These are phyloP conservation scores for Chlorops oryzae DNA, from an alignment of 1,140 invertebrate genomes.

Conservation along the genomic window DNA sequence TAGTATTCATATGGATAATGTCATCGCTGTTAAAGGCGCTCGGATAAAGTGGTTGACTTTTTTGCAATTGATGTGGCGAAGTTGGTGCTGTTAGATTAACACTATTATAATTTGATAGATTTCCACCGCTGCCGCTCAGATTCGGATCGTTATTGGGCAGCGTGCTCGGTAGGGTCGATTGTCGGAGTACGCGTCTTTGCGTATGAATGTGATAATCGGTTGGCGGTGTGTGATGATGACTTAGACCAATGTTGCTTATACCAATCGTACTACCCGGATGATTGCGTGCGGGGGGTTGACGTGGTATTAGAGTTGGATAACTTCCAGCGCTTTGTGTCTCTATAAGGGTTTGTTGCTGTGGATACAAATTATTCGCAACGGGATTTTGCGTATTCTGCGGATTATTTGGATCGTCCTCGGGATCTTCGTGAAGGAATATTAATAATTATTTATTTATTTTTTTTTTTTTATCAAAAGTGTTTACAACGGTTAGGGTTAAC, in stretches of 20 bases:
- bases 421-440: constrained; percentile 28
- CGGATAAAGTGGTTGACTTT: constrained; percentile 41
- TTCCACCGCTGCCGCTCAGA: constrained; percentile 35
- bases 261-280: constrained; percentile 35
- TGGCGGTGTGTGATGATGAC: neutral
- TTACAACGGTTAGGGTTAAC: constrained; percentile 14
- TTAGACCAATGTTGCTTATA: constrained; percentile 21
- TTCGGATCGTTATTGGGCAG: constrained; percentile 35
- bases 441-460: neutral
- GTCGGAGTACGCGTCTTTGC: constrained; percentile 39
- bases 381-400: constrained; percentile 35
- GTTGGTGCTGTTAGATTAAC: constrained; percentile 42
- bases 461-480: neutral
- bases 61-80: constrained; percentile 42
- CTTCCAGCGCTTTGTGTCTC: constrained; percentile 39
- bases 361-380: constrained; percentile 39
- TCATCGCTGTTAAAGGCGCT: constrained; percentile 46
- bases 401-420: constrained; percentile 46
- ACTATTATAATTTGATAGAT: constrained; percentile 40
- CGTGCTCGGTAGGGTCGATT: constrained; percentile 42
- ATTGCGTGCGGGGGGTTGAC: constrained; percentile 14
- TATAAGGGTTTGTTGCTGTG: constrained; percentile 40
- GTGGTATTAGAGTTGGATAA: constrained; percentile 38
- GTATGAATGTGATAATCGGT: constrained; percentile 37
- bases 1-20: constrained; percentile 38